Evolutionary conservation across 2,888 invertebrate species (phyloP), one percentile per base, ranked within the genome.

Genomic region (Galeopsomyia nigrocyanea): DNA sequence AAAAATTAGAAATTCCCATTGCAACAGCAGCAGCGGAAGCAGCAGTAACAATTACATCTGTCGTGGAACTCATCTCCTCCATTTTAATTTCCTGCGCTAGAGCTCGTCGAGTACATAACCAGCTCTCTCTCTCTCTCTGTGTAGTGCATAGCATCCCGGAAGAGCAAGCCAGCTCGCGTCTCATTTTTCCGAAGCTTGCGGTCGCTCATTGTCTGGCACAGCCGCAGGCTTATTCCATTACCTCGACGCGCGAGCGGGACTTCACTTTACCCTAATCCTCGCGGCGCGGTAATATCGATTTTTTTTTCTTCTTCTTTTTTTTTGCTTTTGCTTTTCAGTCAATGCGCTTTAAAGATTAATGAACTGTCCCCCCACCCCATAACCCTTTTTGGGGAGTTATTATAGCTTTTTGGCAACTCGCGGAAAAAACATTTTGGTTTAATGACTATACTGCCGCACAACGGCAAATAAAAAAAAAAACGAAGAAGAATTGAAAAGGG

Each of bases 271-370:
- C 51, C 56, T 57, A 63, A 63, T 69, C 63, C 62, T 39, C 31
- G 49, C 51, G 39, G 39, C 39, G 39, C 39, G 26, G 26, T 5
- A 39, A 39, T 13, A 39, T 39, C 39, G 39, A 39, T 39, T 39
- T 39, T 39, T 39, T 39, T 5, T 5, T 26, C 5, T 26, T 5
- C 5, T 26, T n/a, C n/a, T n/a, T n/a, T n/a, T n/a, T n/a, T n/a
- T n/a, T n/a, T n/a, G n/a, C n/a, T n/a, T n/a, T n/a, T 14, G 7
- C 1, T n/a, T 46, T n/a, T 3, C 21, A 73, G 55, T 46, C 62
- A 69, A 73, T 69, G 60, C 47, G 69, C 61, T 66, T 73, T 62
- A 69, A 68, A 65, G 68, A 73, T 73, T 73, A 68, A 73, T 65
- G 65, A 72, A 56, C 51, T 39, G 7, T 39, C 13, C 39, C 13